These are phyloP conservation scores for Ceratosolen fusciceps DNA, from an alignment of 1,140 invertebrate genomes.

Conservation along the genomic window DNA sequence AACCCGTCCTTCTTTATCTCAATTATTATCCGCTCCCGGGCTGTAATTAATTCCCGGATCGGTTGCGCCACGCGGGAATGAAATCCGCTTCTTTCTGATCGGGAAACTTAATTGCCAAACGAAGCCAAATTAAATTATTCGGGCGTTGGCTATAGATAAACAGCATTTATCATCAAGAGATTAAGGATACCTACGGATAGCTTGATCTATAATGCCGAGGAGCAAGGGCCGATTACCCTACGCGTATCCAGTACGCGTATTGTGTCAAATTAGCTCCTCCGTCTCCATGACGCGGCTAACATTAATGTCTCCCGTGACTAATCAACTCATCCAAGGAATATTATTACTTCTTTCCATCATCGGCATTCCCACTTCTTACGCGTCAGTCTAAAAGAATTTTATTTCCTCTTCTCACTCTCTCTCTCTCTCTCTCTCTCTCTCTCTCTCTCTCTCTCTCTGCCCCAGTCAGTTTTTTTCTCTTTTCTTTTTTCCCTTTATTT, in stretches of 20 bases:
- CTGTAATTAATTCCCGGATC: neutral
- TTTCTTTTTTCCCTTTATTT: no score
- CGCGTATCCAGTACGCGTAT: no score
- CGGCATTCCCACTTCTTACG: neutral
- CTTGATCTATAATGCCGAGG: no score
- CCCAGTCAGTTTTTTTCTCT: no score
- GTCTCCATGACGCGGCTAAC: slow-evolving; percentile 23
- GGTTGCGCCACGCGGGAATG: neutral
- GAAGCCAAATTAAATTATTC: neutral
- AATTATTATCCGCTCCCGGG: neutral
- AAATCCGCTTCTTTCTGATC: neutral
- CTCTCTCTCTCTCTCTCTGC: no score
- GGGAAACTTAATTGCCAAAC: neutral
- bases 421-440: no score
- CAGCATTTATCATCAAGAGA: neutral
- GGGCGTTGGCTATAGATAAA: neutral
- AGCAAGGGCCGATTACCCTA: neutral
- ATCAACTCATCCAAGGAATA: slow-evolving; percentile 33
- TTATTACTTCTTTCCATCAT: slow-evolving; percentile 23
- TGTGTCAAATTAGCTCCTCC: slow-evolving; percentile 32
- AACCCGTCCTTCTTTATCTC: neutral
- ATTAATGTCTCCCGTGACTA: slow-evolving; percentile 34
- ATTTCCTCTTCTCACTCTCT: no score
- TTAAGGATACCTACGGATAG: neutral
- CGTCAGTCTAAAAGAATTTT: no score